Base-by-base conservation (phyloP, 2,113 vertebrate genomes). In the Xenotilapia flavipinnis region DNA sequence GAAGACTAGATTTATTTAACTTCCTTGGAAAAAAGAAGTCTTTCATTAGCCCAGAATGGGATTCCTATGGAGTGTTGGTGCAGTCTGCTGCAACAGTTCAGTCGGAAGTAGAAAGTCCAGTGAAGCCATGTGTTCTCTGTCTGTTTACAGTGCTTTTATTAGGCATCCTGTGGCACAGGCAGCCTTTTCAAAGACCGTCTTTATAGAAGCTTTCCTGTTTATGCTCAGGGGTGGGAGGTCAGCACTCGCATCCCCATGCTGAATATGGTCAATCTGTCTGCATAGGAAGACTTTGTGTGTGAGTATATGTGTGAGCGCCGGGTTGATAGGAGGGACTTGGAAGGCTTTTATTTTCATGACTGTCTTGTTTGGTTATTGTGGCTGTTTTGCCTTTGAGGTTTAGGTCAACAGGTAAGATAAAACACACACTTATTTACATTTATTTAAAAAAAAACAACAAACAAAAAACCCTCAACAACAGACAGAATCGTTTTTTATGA, bases 121-220 rank as follows among this genome's bases (percentile, higher is more conserved):
- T 40, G 82, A 83, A 94, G 91, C 91, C 95, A 93, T 94, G 94
- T 93, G 94, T 93, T 94, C 90, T 75, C 85, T 93, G 87, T 95
- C 91, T 94, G 93, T 95, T 95, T 96, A 95, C 94, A 92, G 94
- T 91, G 94, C 92, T 95, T 95, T 95, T 95, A 94, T 95, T 94
- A 94, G 95, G 93, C 94, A 94, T 95, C 95, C 95, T 94, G 93
- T 94, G 92, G 90, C 94, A 94, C 88, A 93, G 94, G 87, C 90
- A 93, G 91, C 87, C 93, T 92, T 95, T 95, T 96, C 92, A 96
- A 96, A 94, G 95, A 90, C 87, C 15, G 90, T 92, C 95, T 96
- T 96, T 96, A 95, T 95, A 92, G 90, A 92, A 94, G 93, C 90
- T 94, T 95, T 95, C 95, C 95, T 96, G 95, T 95, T 96, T 96